Base-by-base conservation (phyloP, 2,797 vertebrate species). In the Rhynchotus rufescens region DNA sequence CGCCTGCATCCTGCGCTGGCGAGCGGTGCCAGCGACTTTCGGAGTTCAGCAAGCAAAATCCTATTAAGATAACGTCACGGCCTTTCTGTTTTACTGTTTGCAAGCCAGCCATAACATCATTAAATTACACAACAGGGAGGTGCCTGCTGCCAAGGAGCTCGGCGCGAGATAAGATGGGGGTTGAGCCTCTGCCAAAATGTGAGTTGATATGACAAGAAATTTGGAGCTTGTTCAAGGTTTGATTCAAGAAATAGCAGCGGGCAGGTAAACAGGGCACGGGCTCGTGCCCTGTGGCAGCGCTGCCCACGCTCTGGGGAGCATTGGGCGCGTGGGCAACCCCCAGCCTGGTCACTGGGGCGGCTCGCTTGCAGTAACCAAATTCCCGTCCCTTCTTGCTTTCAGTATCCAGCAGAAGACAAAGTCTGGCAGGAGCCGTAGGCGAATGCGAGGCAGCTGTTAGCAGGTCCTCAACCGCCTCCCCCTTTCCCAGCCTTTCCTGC, bases 31-130 rank as follows among this genome's bases (percentile, higher is more conserved):
- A 8, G 66, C 80, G 88, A 81, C 96, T 69, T 21, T 42, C 6
- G 1, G 25, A 79, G 90, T 75, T 91, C 94, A 82, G 89, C 80
- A 44, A 83, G 80, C 77, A 49, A 79, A 96, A 96, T 92, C 96
- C 96, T 91, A 91, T 94, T 95, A 92, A 94, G 93, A 94, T 92
- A 95, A 95, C 84, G 80, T 96, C 94, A 94, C 84, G 49, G 90
- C 93, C 94, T 92, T 85, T 97, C 90, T 97, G 96, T 94, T 96
- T 95, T 83, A 91, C 91, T 94, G 93, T 91, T 81, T 96, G 95
- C 92, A 93, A 96, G 90, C 84, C 96, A 95, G 96, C 95, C 92
- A 84, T 86, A 89, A 88, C 86, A 96, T 94, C 94, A 89, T 91
- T 93, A 94, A 95, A 93, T 92, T 81, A 95, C 95, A 95, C 93